Conservation (phyloP, 2,888 invertebrate genomes). For the Osedax fenrisi region DNA sequence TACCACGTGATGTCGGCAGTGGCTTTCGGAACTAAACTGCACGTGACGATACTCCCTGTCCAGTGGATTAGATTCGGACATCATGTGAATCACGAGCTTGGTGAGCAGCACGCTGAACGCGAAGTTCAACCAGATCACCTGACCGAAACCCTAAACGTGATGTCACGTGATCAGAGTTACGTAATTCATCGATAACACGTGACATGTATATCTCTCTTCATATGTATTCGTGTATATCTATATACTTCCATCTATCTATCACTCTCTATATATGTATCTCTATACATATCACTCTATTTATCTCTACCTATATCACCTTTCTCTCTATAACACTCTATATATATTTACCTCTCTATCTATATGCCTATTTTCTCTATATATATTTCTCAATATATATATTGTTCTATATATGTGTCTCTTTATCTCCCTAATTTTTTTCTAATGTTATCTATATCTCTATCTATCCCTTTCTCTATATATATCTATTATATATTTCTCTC, state of each 20-base stretch:
- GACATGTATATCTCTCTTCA: too few relatives aligned
- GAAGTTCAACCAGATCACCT: background rate
- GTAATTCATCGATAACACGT: too few relatives aligned
- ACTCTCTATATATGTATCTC: background rate
- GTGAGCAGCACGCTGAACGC: slow-evolving; percentile 9
- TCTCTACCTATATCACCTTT: background rate
- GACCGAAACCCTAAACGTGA: slow-evolving; percentile 11
- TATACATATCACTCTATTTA: background rate
- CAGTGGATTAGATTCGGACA: slow-evolving; percentile 2
- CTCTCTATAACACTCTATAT: too few relatives aligned
- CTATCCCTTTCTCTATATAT: background rate
- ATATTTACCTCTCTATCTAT: too few relatives aligned
- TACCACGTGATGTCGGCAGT: too few relatives aligned
- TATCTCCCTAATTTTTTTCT: too few relatives aligned
- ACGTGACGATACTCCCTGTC: slow-evolving; percentile 1
- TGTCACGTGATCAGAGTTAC: too few relatives aligned
- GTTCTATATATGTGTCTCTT: too few relatives aligned
- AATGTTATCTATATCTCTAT: too few relatives aligned
- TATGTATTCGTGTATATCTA: background rate
- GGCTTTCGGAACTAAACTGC: too few relatives aligned
- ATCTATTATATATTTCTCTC: background rate
- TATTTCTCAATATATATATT: too few relatives aligned
- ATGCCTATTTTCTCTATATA: too few relatives aligned
- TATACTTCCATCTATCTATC: background rate
- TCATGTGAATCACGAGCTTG: background rate